These are phyloP conservation scores for Aphidius ervi DNA, from an alignment of 1,140 invertebrate species.

Conservation along the genomic window DNA sequence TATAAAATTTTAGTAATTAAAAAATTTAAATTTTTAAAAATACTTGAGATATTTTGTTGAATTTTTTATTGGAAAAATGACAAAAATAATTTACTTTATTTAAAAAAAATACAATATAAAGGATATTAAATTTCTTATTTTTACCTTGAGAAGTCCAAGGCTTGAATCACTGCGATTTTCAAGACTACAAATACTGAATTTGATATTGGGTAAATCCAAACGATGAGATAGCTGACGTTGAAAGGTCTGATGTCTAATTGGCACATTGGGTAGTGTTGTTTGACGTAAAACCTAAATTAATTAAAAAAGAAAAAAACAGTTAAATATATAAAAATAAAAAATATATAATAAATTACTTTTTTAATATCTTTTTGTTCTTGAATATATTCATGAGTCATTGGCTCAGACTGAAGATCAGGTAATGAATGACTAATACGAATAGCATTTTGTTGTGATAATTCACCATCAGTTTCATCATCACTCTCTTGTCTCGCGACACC, in stretches of 20 bases:
- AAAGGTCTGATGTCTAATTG: conserved; percentile 73
- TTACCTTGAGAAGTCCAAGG: conserved; percentile 66
- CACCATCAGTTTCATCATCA: conserved; percentile 56
- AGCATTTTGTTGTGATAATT: conserved; percentile 61
- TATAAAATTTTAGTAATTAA: not conserved
- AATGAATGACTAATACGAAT: conserved; percentile 72
- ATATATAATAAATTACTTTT: conserved; percentile 53
- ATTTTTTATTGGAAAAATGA: conserved; percentile 16
- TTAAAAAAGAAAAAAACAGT: not conserved
- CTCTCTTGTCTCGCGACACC: conserved; percentile 54
- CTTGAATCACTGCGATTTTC: conserved; percentile 64
- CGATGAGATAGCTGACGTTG: conserved; percentile 74
- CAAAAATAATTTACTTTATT: conserved; percentile 4
- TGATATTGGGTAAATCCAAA: conserved; percentile 68
- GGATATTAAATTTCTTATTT: too few species aligned
- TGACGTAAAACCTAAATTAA: conserved; percentile 58
- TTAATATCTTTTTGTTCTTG: conserved; percentile 69
- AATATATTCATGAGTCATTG: conserved; percentile 66
- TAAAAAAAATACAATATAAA: conserved; percentile 5
- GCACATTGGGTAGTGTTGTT: conserved; percentile 75
- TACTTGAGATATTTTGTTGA: conserved; percentile 1
- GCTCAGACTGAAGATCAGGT: conserved; percentile 68
- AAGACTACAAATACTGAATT: conserved; percentile 71
- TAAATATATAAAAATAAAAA: not conserved
- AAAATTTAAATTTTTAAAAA: not conserved